A percentile compares a stretch with the other conserved stretches of the same genome.
Evolutionary conservation across 2,888 invertebrate genomes (phyloP).

Genomic region (Leptodirus hochenwartii): DNA sequence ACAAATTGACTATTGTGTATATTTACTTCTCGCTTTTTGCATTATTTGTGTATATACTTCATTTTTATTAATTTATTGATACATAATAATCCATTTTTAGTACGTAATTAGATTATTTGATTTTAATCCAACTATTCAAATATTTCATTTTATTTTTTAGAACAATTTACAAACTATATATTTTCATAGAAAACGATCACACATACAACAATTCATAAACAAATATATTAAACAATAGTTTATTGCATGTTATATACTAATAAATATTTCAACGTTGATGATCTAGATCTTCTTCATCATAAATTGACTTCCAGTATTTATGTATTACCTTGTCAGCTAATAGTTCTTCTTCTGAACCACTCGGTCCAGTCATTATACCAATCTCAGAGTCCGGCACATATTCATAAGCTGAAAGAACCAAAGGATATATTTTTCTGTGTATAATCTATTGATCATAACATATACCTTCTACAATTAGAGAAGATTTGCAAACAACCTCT

Average conservation of each 20-base stretch:
- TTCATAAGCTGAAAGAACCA: slow-evolving; percentile 61
- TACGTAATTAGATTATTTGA: no score
- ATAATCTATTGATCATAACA: not conserved
- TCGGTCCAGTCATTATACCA: slow-evolving; percentile 39
- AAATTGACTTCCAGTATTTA: slow-evolving; percentile 12
- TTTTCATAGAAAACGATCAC: no score
- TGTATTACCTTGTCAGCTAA: slow-evolving; percentile 53
- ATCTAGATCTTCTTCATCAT: slow-evolving; percentile 10
- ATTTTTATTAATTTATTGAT: no score
- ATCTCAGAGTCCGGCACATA: slow-evolving; percentile 78
- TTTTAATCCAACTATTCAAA: no score
- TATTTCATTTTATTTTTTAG: no score
- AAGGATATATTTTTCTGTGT: not conserved
- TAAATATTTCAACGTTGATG: slow-evolving; percentile 9
- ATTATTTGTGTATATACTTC: no score
- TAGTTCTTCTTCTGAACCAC: slow-evolving; percentile 69
- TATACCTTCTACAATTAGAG: slow-evolving; percentile 67
- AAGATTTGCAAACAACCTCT: slow-evolving; percentile 56
- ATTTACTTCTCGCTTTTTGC: no score
- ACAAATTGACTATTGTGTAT: no score
- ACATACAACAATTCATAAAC: not conserved
- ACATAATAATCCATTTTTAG: no score
- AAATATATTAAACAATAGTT: no score
- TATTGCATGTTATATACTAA: slow-evolving; percentile 8
- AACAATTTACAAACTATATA: no score